Evolutionary conservation across 2,888 invertebrate species (phyloP), one percentile per base, ranked within the genome.

Genomic region (Luffia ferchaultella): DNA sequence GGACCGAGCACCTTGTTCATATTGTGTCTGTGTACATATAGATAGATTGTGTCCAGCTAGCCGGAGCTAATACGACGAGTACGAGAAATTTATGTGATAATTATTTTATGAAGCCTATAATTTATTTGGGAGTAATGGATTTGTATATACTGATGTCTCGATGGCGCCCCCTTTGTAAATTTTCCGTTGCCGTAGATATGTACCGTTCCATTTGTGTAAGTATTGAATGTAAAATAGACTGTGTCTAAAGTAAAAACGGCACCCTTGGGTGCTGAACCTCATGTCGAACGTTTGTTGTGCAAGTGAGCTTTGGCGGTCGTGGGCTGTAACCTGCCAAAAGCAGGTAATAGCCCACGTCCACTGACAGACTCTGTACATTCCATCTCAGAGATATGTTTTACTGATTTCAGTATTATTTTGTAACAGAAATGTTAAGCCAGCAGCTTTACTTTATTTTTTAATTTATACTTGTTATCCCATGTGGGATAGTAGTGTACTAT

Each of bases 401-500:
- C 78, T 80, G 80, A 77, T 77, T 76, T 78, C 82, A 82, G 82
- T 82, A 82, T 82, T 82, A 82, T 82, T 75, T 78, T 76, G 79
- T 82, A 82, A 78, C 75, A 77, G 76, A 53, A 76, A 71, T 78
- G 65, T 79, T 77, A 80, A 82, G 82, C 82, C 67, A 73, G 76
- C 79, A 80, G 82, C 82, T 83, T 83, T 80, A 82, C 68, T 67
- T 68, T 69, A 68, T 74, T 78, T 76, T 76, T 76, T 82, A 80
- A 79, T 79, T 80, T 79, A 79, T 79, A 78, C 72, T 73, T 73
- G 74, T 74, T 80, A 80, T 79, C 80, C 78, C 73, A 19, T 64
- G 67, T 78, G 80, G 80, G 50, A 76, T 82, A 80, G 71, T 74
- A 75, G 74, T 82, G 83, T 82, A 83, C 79, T 80, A 79, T 80